Conservation (phyloP, 37 sponge, comb jelly and placozoan genomes). For the Amphimedon queenslandica region DNA sequence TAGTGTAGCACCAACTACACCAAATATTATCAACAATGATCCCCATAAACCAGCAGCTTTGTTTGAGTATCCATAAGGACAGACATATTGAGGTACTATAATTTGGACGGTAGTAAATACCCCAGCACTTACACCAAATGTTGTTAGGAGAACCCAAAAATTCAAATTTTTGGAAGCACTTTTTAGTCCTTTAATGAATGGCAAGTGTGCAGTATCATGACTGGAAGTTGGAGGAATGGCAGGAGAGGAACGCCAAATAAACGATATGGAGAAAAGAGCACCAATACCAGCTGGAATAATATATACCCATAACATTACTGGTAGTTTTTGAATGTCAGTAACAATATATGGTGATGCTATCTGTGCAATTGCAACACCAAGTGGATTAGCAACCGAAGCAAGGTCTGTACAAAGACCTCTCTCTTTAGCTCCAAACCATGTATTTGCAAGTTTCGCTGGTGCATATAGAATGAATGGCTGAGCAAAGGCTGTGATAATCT, state of each 20-base stretch:
- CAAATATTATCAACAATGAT: conserved; percentile 38
- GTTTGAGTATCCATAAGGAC: conserved; percentile 66
- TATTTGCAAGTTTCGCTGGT: conserved; percentile 68
- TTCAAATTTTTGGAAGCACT: conserved; percentile 28
- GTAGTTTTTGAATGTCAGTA: conserved; percentile 10
- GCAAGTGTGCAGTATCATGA: conserved; percentile 36
- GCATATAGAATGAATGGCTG: conserved; percentile 70
- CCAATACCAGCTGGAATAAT: conserved; percentile 61
- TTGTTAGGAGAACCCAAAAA: conserved; percentile 32
- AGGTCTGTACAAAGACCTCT: conserved; percentile 20
- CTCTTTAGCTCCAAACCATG: conserved; percentile 69
- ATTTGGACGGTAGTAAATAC: conserved; percentile 40
- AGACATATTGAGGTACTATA: conserved; percentile 68
- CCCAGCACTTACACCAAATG: conserved; percentile 45
- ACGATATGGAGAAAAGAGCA: conserved; percentile 28
- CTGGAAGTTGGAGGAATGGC: conserved; percentile 76
- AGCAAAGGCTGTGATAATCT: conserved; percentile 51
- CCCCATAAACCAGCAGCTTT: conserved; percentile 47
- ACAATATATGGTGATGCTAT: conserved; percentile 60
- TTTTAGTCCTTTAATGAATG: conserved; percentile 66
- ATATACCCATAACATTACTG: conserved; percentile 64
- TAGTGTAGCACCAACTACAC: conserved; percentile 41
- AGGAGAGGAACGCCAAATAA: conserved; percentile 57
- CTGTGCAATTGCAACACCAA: conserved; percentile 67
- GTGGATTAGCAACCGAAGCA: conserved; percentile 64